Evolutionary conservation across 2,888 invertebrate species (phyloP), one percentile per base, ranked within the genome.

Genomic region (Latrodectus hesperus): DNA sequence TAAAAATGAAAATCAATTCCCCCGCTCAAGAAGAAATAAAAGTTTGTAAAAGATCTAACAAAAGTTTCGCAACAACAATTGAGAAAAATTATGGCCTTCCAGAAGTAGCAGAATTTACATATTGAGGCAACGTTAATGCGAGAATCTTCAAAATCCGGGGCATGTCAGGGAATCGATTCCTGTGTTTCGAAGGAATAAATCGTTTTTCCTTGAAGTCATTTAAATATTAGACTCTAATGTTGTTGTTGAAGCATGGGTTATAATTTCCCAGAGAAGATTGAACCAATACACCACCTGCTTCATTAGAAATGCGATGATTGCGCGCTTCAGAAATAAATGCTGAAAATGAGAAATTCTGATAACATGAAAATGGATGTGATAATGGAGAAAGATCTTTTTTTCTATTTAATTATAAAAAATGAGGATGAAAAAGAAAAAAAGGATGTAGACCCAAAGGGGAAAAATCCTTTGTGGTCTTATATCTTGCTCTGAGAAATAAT

Each of bases 311-410:
- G 16, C 53, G 64, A 70, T 71, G 83, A 83, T 83, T 71, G 71
- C 55, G 70, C 26, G 55, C 76, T 85, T 64, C 73, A 9, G 49
- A 71, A 86, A 81, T 81, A 77, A 65, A 77, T 60, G 75, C 68
- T 80, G 79, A 75, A 80, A 76, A 79, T 85, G 80, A 81, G 73
- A 77, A 87, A 71, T 87, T 67, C 81, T 52, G 73, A 77, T 87
- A 70, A 64, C 67, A 64, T 14, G 67, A 73, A 81, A 87, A 87
- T 87, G 86, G 77, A 87, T 70, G 86, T 81, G 86, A 82, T 87
- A 82, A 87, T 87, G 77, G 72, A 81, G 67, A 68, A 74, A 53
- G 55, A 53, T 60, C 76, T 55, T 49, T 64, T n/a, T 74, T 84
- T 84, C 85, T 80, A 86, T 86, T 86, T 76, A 86, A 80, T 86